A percentile compares a stretch with the other conserved stretches of the same genome.
These are phyloP conservation scores for Herpailurus yagouaroundi DNA, from an alignment of 2,113 vertebrate species.

Conservation along the genomic window DNA sequence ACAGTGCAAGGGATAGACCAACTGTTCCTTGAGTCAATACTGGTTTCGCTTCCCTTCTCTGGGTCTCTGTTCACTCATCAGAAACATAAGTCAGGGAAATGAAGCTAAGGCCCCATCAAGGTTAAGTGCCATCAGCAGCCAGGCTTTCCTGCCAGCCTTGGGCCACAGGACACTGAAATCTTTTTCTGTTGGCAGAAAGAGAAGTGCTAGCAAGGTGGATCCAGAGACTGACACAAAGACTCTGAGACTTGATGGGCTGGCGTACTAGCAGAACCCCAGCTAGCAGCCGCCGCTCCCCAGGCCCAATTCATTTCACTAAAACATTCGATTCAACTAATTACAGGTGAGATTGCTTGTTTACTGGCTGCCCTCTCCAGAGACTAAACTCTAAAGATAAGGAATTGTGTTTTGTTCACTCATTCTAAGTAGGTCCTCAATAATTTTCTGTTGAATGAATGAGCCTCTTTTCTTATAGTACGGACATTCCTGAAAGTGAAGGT, in stretches of 20 bases:
- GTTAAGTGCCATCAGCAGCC: not conserved
- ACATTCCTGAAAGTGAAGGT: not conserved
- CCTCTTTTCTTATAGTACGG: not conserved
- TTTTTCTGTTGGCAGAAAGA: not conserved
- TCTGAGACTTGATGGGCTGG: not conserved
- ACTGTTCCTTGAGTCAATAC: not conserved
- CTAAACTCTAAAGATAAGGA: not conserved
- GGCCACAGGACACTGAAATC: not conserved
- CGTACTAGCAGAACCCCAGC: not conserved
- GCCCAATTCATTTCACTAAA: not conserved
- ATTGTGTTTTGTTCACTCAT: not conserved
- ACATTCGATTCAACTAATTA: not conserved
- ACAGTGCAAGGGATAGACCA: not conserved
- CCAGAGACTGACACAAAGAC: not conserved
- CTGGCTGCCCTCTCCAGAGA: not conserved
- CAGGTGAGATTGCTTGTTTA: not conserved
- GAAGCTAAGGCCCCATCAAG: not conserved
- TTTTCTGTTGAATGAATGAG: not conserved
- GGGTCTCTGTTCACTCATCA: constrained; percentile 11
- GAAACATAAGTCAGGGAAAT: not conserved
- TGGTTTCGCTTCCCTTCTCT: not conserved
- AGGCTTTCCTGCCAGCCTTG: not conserved
- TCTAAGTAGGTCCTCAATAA: not conserved
- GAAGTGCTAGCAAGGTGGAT: not conserved
- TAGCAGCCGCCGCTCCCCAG: not conserved